A percentile compares a stretch with the other conserved stretches of the same genome.
Conservation (phyloP, 2,888 invertebrate species). For the Stenoptilia bipunctidactyla region DNA sequence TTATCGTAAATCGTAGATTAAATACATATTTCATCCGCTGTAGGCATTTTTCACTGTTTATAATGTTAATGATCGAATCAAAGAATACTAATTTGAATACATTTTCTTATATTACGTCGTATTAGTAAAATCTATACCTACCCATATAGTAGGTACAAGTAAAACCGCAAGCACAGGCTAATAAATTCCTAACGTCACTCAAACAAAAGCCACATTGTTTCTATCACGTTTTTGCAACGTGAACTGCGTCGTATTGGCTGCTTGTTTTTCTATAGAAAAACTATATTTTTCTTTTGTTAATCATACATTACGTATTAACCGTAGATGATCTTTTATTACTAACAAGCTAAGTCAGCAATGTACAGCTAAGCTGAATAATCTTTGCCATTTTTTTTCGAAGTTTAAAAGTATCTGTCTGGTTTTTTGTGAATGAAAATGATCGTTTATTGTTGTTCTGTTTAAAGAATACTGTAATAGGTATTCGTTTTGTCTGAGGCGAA, state of each 20-base stretch:
- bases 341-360: too few relatives aligned
- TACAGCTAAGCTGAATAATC: neutral
- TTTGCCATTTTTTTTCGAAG: conserved; percentile 21
- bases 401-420: conserved; percentile 27
- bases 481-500: neutral
- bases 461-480: conserved; percentile 25
- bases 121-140: too few relatives aligned
- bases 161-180: too few relatives aligned
- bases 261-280: conserved; percentile 12
- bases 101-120: too few relatives aligned
- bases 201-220: conserved; percentile 10
- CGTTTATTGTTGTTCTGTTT: conserved; percentile 29
- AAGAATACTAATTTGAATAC: too few relatives aligned
- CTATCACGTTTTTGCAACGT: conserved; percentile 26
- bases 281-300: neutral
- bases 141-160: too few relatives aligned
- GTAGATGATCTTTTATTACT: too few relatives aligned
- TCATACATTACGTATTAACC: conserved; percentile 6
- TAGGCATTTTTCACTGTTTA: too few relatives aligned
- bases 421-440: conserved; percentile 33
- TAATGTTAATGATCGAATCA: too few relatives aligned
- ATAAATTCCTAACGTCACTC: too few relatives aligned
- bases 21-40: too few relatives aligned
- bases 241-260: conserved; percentile 10
- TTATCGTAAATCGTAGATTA: too few relatives aligned